A percentile compares a stretch with the other conserved stretches of the same genome.
phyloP scores from a whole-genome alignment of 2,797 vertebrate genomes.

The Falco cherrug region DNA sequence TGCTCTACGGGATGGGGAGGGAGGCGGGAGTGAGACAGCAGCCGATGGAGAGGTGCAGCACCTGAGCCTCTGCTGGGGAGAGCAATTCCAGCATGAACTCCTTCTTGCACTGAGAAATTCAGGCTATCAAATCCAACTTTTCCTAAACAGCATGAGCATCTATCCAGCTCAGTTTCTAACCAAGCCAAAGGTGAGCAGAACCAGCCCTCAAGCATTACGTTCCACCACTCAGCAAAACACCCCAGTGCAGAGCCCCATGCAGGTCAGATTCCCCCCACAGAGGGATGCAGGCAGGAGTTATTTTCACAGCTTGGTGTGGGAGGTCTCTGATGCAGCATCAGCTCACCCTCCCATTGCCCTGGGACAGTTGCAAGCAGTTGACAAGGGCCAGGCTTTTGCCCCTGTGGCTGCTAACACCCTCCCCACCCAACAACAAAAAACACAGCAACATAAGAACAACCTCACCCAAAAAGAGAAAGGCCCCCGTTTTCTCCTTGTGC shows the following conservation, averaged over 20 bases:
- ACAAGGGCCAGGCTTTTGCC: neutral
- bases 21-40: neutral
- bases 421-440: neutral
- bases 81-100: neutral
- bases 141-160: neutral
- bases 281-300: neutral
- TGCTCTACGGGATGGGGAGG: slow-evolving; percentile 22
- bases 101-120: neutral
- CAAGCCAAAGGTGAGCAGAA: neutral
- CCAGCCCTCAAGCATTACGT: accelerated
- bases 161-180: neutral
- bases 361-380: neutral
- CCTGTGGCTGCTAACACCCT: neutral
- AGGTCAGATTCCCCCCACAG: neutral
- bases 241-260: neutral
- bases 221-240: neutral
- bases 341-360: neutral
- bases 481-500: slow-evolving; percentile 42
- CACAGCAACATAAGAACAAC: slow-evolving; percentile 48
- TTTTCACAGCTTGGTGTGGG: slow-evolving; percentile 53
- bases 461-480: slow-evolving; percentile 15
- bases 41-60: neutral
- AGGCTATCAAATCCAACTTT: neutral
- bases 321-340: neutral
- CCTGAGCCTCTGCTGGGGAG: neutral